Evolutionary conservation across 2,888 invertebrate species (phyloP).

Genomic region (Hirudinaria manillensis): DNA sequence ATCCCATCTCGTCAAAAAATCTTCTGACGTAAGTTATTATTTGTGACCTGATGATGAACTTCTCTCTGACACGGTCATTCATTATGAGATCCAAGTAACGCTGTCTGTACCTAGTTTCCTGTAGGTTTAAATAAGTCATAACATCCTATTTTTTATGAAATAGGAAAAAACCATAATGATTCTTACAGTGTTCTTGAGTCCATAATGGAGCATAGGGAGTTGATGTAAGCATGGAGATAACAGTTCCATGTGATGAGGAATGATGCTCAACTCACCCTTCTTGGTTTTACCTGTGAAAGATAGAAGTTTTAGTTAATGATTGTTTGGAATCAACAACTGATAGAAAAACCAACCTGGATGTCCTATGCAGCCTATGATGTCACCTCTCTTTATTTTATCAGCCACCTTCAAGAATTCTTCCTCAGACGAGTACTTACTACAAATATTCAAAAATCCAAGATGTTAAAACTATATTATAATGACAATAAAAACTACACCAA

Average conservation of each 20-base stretch:
- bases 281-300: slow-evolving; percentile 63
- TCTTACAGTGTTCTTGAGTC: slow-evolving; percentile 81
- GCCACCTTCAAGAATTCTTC: slow-evolving; percentile 71
- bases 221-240: slow-evolving; percentile 94
- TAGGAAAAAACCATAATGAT: not conserved
- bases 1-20: slow-evolving; percentile 65
- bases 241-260: slow-evolving; percentile 75
- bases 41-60: slow-evolving; percentile 63
- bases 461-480: not conserved
- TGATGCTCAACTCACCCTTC: slow-evolving; percentile 90
- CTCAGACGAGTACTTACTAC: slow-evolving; percentile 57
- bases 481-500: too few species aligned
- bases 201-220: slow-evolving; percentile 94
- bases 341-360: slow-evolving; percentile 52
- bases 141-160: not conserved
- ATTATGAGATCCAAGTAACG: slow-evolving; percentile 91
- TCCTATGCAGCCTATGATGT: slow-evolving; percentile 73
- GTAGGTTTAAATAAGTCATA: slow-evolving; percentile 55
- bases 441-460: not conserved
- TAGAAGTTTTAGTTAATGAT: not conserved
- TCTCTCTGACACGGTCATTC: slow-evolving; percentile 83
- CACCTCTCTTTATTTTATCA: slow-evolving; percentile 80
- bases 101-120: slow-evolving; percentile 87
- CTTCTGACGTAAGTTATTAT: slow-evolving; percentile 71
- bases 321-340: not conserved